Evolutionary conservation across 2,797 vertebrate species (phyloP), one percentile per base, ranked within the genome.

Genomic region (Urosaurus nigricauda): DNA sequence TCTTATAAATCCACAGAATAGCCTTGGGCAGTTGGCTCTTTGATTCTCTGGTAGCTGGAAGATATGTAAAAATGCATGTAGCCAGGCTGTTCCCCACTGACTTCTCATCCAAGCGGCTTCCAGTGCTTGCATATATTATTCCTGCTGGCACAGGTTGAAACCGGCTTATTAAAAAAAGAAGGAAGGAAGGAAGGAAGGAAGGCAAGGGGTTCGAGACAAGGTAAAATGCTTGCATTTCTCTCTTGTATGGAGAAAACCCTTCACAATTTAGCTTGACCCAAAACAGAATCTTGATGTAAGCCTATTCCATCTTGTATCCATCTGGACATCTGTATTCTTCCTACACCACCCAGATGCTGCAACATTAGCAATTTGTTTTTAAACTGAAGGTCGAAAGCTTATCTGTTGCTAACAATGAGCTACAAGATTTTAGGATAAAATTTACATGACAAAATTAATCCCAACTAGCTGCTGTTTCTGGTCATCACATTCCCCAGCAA

Each of bases 41-140:
- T 92, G 73, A 87, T 94, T 95, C 89, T 92, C 93, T 91, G 91
- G 91, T 88, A 87, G 92, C 91, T 94, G 91, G 93, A 95, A 93
- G 92, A 92, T 94, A 90, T 84, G 85, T 92, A 95, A 93, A 96
- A 95, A 88, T 88, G 90, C 86, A 84, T 88, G 91, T 89, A 91
- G 90, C 88, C 94, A 94, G 94, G 90, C 91, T 95, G 94, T 84
- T 95, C 95, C 93, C 92, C 79, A 91, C 94, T 94, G 93, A 96
- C 91, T 93, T 85, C 74, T 85, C 68, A 94, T 91, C 92, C 89
- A 93, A 92, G 92, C 88, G 74, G 92, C 87, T 90, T 93, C 94
- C 90, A 86, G 43, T 75, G 78, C 83, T 94, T 88, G 94, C 94
- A 96, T 95, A 93, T 43, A 93, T 95, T 95, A 96, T 90, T 92